phyloP scores from a whole-genome alignment of 2,113 vertebrate genomes.

The Centropristis striata region DNA sequence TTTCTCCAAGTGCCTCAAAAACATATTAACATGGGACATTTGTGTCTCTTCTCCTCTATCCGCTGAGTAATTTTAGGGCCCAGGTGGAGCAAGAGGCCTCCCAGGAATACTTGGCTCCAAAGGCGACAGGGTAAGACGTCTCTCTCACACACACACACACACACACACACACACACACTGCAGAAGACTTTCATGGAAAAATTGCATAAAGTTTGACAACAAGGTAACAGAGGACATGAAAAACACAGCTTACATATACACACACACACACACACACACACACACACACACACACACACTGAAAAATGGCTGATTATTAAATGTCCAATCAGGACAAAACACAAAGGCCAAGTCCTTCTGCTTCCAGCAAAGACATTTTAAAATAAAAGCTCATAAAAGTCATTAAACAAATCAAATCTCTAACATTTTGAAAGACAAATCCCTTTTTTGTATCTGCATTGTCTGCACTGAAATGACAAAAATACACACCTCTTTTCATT shows the following conservation, averaged over 20 bases:
- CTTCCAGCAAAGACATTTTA: background rate
- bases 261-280: no score
- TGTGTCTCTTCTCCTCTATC: slow-evolving; percentile 44
- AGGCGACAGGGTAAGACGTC: slow-evolving; percentile 91
- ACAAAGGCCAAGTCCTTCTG: background rate
- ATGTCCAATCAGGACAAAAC: background rate
- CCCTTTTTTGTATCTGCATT: background rate
- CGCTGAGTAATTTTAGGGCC: slow-evolving; percentile 88
- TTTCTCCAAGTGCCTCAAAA: slow-evolving; percentile 14
- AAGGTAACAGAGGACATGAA: no score
- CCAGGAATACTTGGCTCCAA: slow-evolving; percentile 90
- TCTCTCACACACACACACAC: background rate
- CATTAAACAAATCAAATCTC: background rate
- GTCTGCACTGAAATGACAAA: background rate
- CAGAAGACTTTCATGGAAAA: background rate
- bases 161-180: background rate
- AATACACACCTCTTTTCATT: no score
- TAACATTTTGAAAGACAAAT: no score
- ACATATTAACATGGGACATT: slow-evolving; percentile 48
- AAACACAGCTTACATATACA: no score
- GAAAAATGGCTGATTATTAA: background rate
- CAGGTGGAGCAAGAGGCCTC: slow-evolving; percentile 91
- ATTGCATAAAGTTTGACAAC: no score
- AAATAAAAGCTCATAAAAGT: slow-evolving; percentile 9
- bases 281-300: background rate